These are phyloP conservation scores for Plectropomus leopardus DNA, from an alignment of 2,113 vertebrate genomes.

Conservation along the genomic window DNA sequence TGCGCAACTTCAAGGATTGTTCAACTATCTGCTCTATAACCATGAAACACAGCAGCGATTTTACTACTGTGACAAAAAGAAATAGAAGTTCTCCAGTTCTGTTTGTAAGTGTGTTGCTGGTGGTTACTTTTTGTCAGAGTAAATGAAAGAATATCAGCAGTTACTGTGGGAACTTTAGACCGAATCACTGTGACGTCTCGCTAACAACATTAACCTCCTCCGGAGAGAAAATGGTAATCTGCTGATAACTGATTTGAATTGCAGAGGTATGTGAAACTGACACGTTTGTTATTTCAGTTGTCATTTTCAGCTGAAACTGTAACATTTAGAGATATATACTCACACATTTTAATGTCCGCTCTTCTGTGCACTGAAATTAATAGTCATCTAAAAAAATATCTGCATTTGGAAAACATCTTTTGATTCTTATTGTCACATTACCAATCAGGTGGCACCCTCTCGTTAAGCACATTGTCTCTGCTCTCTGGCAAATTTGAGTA, in stretches of 20 bases:
- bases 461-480: neutral
- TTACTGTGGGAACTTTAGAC: neutral
- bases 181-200: no score
- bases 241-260: no score
- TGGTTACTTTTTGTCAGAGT: neutral
- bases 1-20: neutral
- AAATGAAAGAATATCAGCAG: neutral
- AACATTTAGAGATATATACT: neutral
- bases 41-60: neutral
- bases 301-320: no score
- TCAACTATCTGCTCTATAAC: neutral
- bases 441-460: neutral
- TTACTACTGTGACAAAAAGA: no score
- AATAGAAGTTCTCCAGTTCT: no score
- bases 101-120: neutral
- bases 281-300: no score
- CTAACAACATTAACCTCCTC: no score
- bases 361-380: neutral
- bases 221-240: no score
- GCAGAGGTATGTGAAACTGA: no score
- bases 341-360: neutral
- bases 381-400: neutral
- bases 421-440: neutral
- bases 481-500: neutral
- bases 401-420: neutral